These are phyloP conservation scores for Hippocampus mohnikei DNA, from an alignment of 2,113 vertebrate species.

Conservation along the genomic window DNA sequence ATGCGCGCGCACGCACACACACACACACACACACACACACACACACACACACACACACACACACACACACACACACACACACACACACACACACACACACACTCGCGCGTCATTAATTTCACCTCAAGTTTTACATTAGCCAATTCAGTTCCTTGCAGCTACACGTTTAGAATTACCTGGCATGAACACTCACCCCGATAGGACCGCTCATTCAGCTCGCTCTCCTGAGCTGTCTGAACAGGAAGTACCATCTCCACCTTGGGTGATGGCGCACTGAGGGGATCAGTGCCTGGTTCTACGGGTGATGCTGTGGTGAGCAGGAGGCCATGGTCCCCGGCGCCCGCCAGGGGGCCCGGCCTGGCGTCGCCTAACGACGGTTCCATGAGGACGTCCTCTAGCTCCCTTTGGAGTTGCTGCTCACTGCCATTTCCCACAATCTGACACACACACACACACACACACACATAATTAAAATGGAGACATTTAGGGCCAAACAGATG, in stretches of 20 bases:
- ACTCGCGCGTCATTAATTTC: too few relatives aligned
- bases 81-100: too few relatives aligned
- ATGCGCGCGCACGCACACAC: too few relatives aligned
- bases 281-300: conserved; percentile 65
- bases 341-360: conserved; percentile 45
- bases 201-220: conserved; percentile 80
- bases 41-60: too few relatives aligned
- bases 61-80: too few relatives aligned
- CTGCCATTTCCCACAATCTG: conserved; percentile 98
- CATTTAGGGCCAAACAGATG: neutral
- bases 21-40: too few relatives aligned
- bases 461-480: conserved; percentile 1
- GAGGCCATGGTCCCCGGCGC: conserved; percentile 65
- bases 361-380: conserved; percentile 86
- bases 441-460: conserved; percentile 16
- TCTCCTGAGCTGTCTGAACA: conserved; percentile 86
- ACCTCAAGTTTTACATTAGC: too few relatives aligned
- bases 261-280: conserved; percentile 73
- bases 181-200: conserved; percentile 48
- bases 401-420: conserved; percentile 92
- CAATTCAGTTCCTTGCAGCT: too few relatives aligned
- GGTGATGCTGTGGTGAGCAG: conserved; percentile 49
- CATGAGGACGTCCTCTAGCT: conserved; percentile 96
- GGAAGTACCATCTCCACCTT: conserved; percentile 91
- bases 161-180: neutral